Conservation (phyloP, 1,140 invertebrate species). For the Leucophenga varia region DNA sequence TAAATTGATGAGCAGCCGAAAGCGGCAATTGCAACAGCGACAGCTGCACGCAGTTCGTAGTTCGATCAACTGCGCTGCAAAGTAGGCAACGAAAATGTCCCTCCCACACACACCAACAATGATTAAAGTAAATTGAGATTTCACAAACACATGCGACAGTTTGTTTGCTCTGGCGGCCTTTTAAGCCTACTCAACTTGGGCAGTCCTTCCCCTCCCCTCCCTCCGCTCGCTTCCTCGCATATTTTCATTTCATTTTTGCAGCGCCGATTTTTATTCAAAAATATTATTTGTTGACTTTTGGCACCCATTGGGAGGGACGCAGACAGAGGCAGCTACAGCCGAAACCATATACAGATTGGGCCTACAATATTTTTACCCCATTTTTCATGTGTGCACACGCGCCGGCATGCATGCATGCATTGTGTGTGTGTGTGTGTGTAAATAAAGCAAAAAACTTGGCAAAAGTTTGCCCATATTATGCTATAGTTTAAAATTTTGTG, state of each 20-base stretch:
- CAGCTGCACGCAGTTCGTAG: too few relatives aligned
- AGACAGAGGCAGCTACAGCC: slow-evolving; percentile 7
- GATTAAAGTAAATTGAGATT: slow-evolving; percentile 47
- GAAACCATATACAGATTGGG: slow-evolving; percentile 13
- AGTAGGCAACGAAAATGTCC: slow-evolving; percentile 9
- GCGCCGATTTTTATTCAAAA: too few relatives aligned
- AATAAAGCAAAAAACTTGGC: slow-evolving; percentile 11
- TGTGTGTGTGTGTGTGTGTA: not conserved
- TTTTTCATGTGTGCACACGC: too few relatives aligned
- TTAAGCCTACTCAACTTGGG: slow-evolving; percentile 18
- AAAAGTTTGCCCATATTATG: slow-evolving; percentile 32
- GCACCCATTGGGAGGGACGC: slow-evolving; percentile 3
- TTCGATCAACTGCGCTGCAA: slow-evolving; percentile 16
- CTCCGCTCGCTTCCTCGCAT: slow-evolving; percentile 10
- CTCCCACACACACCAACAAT: slow-evolving; percentile 15
- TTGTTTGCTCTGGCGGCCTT: slow-evolving; percentile 15
- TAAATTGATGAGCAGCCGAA: slow-evolving; percentile 44
- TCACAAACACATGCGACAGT: slow-evolving; percentile 8
- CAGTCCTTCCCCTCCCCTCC: slow-evolving; percentile 4
- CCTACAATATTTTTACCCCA: slow-evolving; percentile 15
- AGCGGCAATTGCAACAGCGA: slow-evolving; percentile 2
- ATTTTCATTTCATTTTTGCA: slow-evolving; percentile 46
- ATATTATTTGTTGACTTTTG: too few relatives aligned
- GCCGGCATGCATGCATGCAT: too few relatives aligned
- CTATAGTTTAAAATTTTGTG: slow-evolving; percentile 21